Base-by-base conservation (phyloP, 2,888 invertebrate genomes). In the Stegophylla sp. region DNA sequence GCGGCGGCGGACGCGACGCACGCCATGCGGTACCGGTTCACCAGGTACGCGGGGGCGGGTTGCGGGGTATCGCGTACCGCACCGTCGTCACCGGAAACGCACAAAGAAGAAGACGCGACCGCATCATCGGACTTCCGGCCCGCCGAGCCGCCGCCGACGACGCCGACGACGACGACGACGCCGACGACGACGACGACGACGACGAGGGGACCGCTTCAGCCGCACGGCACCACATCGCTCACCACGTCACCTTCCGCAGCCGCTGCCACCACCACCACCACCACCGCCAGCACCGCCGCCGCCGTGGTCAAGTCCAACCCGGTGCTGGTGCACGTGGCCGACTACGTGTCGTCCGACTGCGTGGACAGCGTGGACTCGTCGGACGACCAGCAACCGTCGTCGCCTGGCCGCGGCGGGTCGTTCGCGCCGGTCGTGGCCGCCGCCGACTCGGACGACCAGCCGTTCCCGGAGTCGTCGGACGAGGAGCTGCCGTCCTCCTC, bases 281-380 rank as follows among this genome's bases (percentile, higher is more conserved):
- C 17, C 7, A 2, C n/a, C 7, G 10, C 28, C 17, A 1, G 3
- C n/a, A 15, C 10, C 17, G 3, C 10, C 23, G 17, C 17, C 72
- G 0, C 20, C 12, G 0, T 23, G 53, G 20, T 15, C 15, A 79
- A 71, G n/a, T 41, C 48, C 13, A 51, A 51, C 7, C 79, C 69
- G 0, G 69, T 79, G 3, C 34, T 79, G 43, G 71, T 79, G 43
- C 79, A 79, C 61, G 71, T 79, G 13, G 79, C 79, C 41, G 79
- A 79, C 13, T 79, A 79, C 51, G 79, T 71, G n/a, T 79, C 79
- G 4, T 71, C 79, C 41, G 79, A 79, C 23, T 79, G 79, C n/a
- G 69, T 71, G 48, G 79, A 79, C 23, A 71, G 79, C n/a, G 69
- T 71, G 48, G 79, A 79, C 77, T 76, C 15, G 67, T 77, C 77